These are phyloP conservation scores for Leptopilina boulardi DNA, from an alignment of 1,140 invertebrate species.

Conservation along the genomic window DNA sequence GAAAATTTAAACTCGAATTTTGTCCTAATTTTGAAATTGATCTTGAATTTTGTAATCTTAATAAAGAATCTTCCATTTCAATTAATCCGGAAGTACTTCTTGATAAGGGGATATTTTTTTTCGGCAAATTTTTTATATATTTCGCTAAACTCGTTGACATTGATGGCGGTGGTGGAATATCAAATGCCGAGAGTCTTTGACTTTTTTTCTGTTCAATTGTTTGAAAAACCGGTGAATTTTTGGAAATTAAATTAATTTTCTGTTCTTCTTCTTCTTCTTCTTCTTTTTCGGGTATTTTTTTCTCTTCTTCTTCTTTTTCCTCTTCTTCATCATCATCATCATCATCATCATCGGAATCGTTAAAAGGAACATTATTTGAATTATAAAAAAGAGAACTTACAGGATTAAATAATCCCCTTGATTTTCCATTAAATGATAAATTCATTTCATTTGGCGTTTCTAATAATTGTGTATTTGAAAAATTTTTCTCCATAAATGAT, in stretches of 20 bases:
- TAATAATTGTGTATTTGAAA: not conserved
- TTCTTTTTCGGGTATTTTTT: not conserved
- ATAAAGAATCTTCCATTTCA: constrained; percentile 62
- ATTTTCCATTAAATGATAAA: not conserved
- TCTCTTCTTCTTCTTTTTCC: not conserved
- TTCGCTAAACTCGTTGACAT: constrained; percentile 67
- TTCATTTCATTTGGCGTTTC: not conserved
- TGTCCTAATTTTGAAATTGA: constrained; percentile 51
- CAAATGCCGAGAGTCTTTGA: constrained; percentile 58
- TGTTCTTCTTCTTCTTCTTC: not conserved
- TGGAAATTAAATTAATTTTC: too few relatives aligned
- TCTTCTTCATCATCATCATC: constrained; percentile 68
- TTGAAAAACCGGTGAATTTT: constrained; percentile 39
- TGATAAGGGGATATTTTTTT: constrained; percentile 66
- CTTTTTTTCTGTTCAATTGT: constrained; percentile 40
- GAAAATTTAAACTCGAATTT: constrained; percentile 67
- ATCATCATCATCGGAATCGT: constrained; percentile 71
- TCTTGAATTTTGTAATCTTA: constrained; percentile 56
- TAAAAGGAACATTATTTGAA: constrained; percentile 58
- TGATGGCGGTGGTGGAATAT: constrained; percentile 64
- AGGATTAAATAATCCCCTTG: not conserved
- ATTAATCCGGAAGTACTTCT: constrained; percentile 63
- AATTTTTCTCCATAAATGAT: not conserved
- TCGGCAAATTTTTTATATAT: constrained; percentile 71
- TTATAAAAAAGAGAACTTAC: constrained; percentile 54